Evolutionary conservation across 2,888 invertebrate genomes (phyloP).

Genomic region (Tiliacea aurago): DNA sequence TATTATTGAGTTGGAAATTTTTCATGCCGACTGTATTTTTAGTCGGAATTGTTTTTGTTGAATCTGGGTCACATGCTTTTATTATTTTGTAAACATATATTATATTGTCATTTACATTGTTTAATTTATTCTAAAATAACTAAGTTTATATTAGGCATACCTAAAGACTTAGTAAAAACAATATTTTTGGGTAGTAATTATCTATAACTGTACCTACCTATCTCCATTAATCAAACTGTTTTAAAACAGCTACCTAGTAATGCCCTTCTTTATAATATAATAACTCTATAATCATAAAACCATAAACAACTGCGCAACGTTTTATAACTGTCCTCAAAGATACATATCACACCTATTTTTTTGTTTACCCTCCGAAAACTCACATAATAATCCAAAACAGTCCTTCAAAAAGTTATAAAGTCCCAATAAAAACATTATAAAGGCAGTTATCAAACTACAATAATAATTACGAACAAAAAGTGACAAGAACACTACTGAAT

Average conservation of each 20-base stretch:
- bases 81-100: not conserved
- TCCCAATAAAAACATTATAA: conserved; percentile 73
- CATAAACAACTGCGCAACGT: conserved; percentile 39
- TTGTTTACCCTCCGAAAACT: conserved; percentile 58
- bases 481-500: conserved; percentile 74
- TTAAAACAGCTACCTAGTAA: not conserved
- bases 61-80: conserved; percentile 19
- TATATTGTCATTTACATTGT: not conserved
- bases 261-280: conserved; percentile 18
- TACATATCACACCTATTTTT: conserved; percentile 56
- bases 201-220: no score
- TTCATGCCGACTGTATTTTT: conserved; percentile 48
- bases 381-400: conserved; percentile 59
- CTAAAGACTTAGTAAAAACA: not conserved
- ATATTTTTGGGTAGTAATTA: not conserved
- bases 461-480: conserved; percentile 85
- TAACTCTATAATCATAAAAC: conserved; percentile 40
- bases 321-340: conserved; percentile 50
- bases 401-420: conserved; percentile 75
- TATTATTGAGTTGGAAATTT: conserved; percentile 61
- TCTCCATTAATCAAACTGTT: not conserved
- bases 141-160: no score
- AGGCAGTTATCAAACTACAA: conserved; percentile 83
- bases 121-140: not conserved
- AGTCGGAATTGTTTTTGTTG: conserved; percentile 29